Evolutionary conservation across 2,797 vertebrate species (phyloP).

Genomic region (Vireo griseus): DNA sequence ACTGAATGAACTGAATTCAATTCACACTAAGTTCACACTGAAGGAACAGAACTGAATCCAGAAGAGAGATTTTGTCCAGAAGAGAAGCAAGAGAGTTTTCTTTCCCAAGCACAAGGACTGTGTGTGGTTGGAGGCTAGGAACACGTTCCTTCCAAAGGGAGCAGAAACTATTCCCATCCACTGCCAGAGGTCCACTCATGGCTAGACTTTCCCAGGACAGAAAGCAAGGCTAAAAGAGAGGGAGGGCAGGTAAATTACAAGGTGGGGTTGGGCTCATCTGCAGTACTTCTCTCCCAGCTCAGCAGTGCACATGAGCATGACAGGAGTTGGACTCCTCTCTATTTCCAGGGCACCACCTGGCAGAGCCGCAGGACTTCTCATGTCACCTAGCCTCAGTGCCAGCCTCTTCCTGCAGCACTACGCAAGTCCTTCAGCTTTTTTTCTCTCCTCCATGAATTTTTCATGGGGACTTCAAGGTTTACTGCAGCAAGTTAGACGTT

Average conservation of each 20-base stretch:
- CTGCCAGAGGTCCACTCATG: neutral
- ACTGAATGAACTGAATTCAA: neutral
- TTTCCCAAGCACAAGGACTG: neutral
- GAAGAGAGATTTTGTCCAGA: neutral
- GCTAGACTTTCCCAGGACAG: neutral
- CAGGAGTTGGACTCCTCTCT: neutral
- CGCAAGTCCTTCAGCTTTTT: neutral
- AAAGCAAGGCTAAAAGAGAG: neutral
- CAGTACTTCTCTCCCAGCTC: accelerated
- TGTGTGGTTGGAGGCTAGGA: neutral
- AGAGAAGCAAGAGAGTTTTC: neutral
- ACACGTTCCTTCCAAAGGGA: neutral
- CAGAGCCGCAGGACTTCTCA: neutral
- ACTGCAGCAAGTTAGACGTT: conserved; percentile 18
- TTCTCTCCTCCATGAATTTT: conserved; percentile 22
- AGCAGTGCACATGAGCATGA: neutral
- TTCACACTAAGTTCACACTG: neutral
- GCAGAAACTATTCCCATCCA: neutral
- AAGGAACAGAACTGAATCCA: neutral
- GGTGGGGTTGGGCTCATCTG: neutral
- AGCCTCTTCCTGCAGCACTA: neutral
- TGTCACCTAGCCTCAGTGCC: neutral
- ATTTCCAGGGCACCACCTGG: conserved; percentile 11
- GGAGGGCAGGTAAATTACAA: neutral
- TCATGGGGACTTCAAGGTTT: conserved; percentile 29